A percentile compares a stretch with the other conserved stretches of the same genome.
These are phyloP conservation scores for Anthophora plumipes DNA, from an alignment of 2,888 invertebrate genomes.

Conservation along the genomic window DNA sequence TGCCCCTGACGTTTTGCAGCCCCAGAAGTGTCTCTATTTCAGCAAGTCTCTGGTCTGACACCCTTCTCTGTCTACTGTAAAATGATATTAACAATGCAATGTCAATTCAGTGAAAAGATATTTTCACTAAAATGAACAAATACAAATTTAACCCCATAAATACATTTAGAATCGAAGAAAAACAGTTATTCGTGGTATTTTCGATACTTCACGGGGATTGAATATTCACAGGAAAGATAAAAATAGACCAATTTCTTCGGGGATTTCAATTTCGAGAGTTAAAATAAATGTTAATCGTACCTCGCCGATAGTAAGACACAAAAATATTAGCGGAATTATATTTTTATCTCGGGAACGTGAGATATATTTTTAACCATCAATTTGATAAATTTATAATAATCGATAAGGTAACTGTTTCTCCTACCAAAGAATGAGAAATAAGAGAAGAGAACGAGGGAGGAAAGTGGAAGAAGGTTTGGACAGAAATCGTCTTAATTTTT, in stretches of 20 bases:
- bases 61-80: constrained; percentile 85
- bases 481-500: not conserved
- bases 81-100: not conserved
- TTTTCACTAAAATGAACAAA: not conserved
- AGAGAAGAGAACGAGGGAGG: not conserved
- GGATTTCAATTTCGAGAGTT: too few relatives aligned
- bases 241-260: not conserved
- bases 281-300: too few relatives aligned
- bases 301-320: too few relatives aligned
- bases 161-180: not conserved
- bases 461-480: not conserved
- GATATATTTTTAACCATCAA: constrained; percentile 1
- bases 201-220: not conserved
- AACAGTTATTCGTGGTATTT: not conserved
- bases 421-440: too few relatives aligned
- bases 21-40: constrained; percentile 87
- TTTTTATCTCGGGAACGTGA: not conserved
- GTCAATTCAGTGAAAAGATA: not conserved
- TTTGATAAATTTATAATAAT: constrained; percentile 4
- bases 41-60: constrained; percentile 87
- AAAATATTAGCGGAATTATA: not conserved
- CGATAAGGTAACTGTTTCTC: not conserved
- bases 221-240: not conserved
- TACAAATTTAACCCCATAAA: too few relatives aligned
- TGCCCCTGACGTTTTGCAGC: constrained; percentile 85